phyloP scores from a whole-genome alignment of 2,888 invertebrate species.

The Anodontia alba region DNA sequence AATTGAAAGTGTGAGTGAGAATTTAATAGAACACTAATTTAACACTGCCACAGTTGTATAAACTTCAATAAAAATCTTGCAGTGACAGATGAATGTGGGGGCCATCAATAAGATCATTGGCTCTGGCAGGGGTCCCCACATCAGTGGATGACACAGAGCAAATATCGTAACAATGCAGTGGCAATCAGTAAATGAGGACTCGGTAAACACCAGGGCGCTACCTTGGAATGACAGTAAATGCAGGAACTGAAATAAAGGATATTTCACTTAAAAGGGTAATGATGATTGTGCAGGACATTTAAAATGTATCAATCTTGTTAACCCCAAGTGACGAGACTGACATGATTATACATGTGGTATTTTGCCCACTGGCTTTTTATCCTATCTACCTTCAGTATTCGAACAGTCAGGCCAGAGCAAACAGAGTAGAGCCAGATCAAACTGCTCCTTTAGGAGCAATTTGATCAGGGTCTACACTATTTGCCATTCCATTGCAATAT shows the following conservation, averaged over 20 bases:
- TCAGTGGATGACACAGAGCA: conserved; percentile 8
- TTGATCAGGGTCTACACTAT: no score
- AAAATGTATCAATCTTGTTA: conserved; percentile 3
- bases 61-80: conserved; percentile 15
- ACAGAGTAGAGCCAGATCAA: no score
- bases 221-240: neutral
- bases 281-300: neutral
- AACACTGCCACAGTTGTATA: conserved; percentile 10
- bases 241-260: conserved; percentile 6
- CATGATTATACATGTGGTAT: neutral
- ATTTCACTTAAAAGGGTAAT: conserved; percentile 18
- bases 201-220: neutral
- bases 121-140: conserved; percentile 10
- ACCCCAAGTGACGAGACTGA: neutral
- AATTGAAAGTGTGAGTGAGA: conserved; percentile 19
- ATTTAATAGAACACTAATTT: conserved; percentile 20
- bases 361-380: no score
- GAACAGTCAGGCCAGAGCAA: no score
- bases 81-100: conserved; percentile 8
- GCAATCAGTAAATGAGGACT: conserved; percentile 9
- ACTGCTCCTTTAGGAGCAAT: no score
- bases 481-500: no score
- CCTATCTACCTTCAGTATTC: no score
- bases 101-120: conserved; percentile 7
- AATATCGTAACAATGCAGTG: conserved; percentile 1